Base-by-base conservation (phyloP, 2,888 invertebrate genomes). In the Orchestes rusci region DNA sequence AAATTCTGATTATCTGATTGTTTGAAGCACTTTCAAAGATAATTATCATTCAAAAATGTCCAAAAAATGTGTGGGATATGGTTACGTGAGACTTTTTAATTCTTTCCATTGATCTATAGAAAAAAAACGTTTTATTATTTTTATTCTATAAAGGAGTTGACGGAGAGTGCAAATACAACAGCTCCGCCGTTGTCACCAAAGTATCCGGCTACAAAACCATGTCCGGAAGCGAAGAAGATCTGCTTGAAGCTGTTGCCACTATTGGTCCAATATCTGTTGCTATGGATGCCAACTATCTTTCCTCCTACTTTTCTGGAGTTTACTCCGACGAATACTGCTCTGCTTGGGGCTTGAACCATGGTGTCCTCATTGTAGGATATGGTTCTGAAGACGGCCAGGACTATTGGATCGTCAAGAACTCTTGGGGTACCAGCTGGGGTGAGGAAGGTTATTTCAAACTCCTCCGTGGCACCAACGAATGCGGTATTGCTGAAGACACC, bases 211-310 rank as follows among this genome's bases (percentile, higher is more conserved):
- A 39, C 34, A 17, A 28, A 3, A 17, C 28, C 3, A 38, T 45
- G 4, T 1, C 8, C 10, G 19, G 17, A 7, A 38, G 43, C 23
- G 51, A 51, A 45, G 36, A 30, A 23, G 27, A 17, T 16, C 34
- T 50, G 5, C 16, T 43, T 16, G 38, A 47, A 23, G 50, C 45
- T 19, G 48, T 51, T n/a, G 48, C 33, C n/a, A 39, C 44, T 12
- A 17, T 39, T 10, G 47, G 44, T n/a, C 50, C 48, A 17, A 45
- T 50, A 12, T 44, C 48, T 39, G 45, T 48, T 17, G 45, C 45
- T 16, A 42, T 48, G 13, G 35, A 48, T 30, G 51, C 48, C 16
- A 18, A 10, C 18, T 45, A 49, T 23, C 13, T 49, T 2, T 23
- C 37, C 12, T 19, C 7, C 2, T 49, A 49, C 29, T 13, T 17